A percentile compares a stretch with the other conserved stretches of the same genome.
These are phyloP conservation scores for Coreoperca whiteheadi DNA, from an alignment of 2,113 vertebrate species.

Conservation along the genomic window DNA sequence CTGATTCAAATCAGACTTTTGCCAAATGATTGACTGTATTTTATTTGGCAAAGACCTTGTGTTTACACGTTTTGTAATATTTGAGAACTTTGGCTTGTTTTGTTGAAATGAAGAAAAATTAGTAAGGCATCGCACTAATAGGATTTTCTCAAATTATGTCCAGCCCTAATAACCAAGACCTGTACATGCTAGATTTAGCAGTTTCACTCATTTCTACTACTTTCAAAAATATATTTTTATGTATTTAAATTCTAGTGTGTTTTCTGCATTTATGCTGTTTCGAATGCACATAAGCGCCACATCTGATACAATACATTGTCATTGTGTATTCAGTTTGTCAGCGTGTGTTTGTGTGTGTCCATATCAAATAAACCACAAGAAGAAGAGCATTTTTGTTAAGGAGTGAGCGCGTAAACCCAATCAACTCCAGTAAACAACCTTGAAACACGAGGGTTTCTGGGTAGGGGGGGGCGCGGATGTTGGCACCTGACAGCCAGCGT, in stretches of 20 bases:
- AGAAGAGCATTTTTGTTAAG: conserved; percentile 4
- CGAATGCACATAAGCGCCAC: background rate
- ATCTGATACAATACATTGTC: background rate
- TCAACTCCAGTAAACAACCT: conserved; percentile 3
- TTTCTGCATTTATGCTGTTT: background rate
- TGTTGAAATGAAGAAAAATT: background rate
- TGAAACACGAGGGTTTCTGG: too few species aligned
- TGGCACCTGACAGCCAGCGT: conserved; percentile 36
- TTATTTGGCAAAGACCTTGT: background rate
- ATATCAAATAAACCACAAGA: conserved; percentile 10
- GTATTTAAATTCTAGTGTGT: background rate
- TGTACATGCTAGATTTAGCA: background rate
- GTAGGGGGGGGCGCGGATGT: conserved; percentile 3
- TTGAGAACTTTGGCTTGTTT: background rate
- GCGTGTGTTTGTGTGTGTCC: background rate
- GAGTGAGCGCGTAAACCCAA: conserved; percentile 4
- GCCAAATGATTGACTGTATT: background rate
- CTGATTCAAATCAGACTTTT: background rate
- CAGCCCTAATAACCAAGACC: background rate
- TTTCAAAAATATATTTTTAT: background rate
- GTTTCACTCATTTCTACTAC: background rate
- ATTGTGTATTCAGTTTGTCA: background rate
- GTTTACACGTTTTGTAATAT: background rate
- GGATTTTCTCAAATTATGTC: background rate
- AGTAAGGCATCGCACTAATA: background rate